Evolutionary conservation across 2,113 vertebrate species (phyloP), one percentile per base, ranked within the genome.

Genomic region (Prunella himalayana): DNA sequence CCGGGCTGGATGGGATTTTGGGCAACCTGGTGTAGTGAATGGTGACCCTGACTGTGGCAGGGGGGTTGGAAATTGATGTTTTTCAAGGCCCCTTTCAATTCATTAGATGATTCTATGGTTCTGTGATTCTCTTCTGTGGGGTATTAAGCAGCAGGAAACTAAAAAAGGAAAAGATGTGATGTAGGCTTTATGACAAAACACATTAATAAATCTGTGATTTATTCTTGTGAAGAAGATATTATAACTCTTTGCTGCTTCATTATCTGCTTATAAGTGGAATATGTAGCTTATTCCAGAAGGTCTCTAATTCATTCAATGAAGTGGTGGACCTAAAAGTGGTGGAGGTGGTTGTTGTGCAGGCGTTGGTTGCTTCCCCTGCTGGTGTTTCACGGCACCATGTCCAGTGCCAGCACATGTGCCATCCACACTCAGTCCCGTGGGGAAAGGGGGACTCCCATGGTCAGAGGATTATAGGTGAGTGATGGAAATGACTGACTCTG

Each of bases 321-420:
- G 8, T 33, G 10, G 16, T 73, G 27, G 8, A 14, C 56, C 10
- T 81, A 24, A 44, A 87, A 56, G 11, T 27, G 27, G 11, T 57
- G 28, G 28, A 56, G 21, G 7, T 33, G 5, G 18, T 22, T 80
- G 23, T 11, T 80, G 18, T 25, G 41, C 0, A 2, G 23, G 6
- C 16, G 35, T 0, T 44, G 15, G 0, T 1, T 30, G 2, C 10
- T 53, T n/a, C 28, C 28, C 27, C 39, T 30, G 37, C 33, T 44
- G 28, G 14, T 45, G 8, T 25, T 37, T 39, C 24, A 9, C 0
- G 1, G 12, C 11, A 41, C 25, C 1, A 0, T 18, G 4, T 31
- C 39, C 1, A 1, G 27, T 39, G 31, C 13, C 41, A 78, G 44
- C 3, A 1, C 0, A 1, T 39, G 24, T 2, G 2, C 18, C 0